Base-by-base conservation (phyloP, 2,888 invertebrate genomes). In the Shargacucullia verbasci region DNA sequence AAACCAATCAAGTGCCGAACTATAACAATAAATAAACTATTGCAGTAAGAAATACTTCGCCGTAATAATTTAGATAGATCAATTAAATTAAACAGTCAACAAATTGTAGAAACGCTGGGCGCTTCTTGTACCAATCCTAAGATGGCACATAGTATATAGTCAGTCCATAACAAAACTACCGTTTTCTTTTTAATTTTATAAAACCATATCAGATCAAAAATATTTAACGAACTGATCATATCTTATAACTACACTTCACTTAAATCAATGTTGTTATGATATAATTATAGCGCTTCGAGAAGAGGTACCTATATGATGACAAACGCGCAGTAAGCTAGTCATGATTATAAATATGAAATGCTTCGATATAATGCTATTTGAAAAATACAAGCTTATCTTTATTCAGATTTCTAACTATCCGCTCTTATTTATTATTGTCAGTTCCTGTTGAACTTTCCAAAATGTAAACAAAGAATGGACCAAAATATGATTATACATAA, bases 41-140 rank as follows among this genome's bases (percentile, higher is more conserved):
- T 20, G 20, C 4, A 20, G 4, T 20, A 4, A 39, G 38, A 54
- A 44, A 56, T 39, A 38, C 40, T 39, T 44, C 31, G 5, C n/a
- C 12, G 44, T 14, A 25, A 33, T 8, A 41, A 10, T 13, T 48
- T 34, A n/a, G n/a, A n/a, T n/a, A n/a, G n/a, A n/a, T 53, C 29
- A 11, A 31, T 53, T 62, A 69, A 34, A 38, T 35, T 31, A 55
- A 3, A 57, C 14, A 62, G 27, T 52, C 25, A 52, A 68, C 44
- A 45, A 52, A 44, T 43, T 38, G 35, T 35, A 25, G 0, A 40
- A 15, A 41, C 11, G 20, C 20, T 20, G 20, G 20, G 20, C 20
- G 20, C 2, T 41, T 39, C 14, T 20, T 39, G 37, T 39, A 50
- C 49, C 56, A 47, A 20, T 44, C 29, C 7, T 38, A 29, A 15